Base-by-base conservation (phyloP, 2,888 invertebrate species). In the Rhyacophila evoluta region DNA sequence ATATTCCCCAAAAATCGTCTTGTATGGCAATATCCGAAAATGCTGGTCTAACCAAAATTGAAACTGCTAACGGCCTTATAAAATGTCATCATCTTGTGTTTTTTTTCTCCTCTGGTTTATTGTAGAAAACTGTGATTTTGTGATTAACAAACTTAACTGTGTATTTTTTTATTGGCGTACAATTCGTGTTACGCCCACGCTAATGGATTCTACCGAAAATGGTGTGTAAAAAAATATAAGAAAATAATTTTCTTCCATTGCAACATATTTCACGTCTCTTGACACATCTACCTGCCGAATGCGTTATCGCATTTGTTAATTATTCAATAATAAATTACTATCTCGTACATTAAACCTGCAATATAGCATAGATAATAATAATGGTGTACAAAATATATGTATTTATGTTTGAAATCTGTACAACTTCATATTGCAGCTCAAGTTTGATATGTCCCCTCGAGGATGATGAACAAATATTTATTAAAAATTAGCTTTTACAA, bases 101-200 rank as follows among this genome's bases (percentile, higher is more conserved):
- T 41, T 15, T 15, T 55, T 19, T n/a, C n/a, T n/a, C n/a, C 8
- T 55, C 25, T 55, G 10, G 55, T 55, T 55, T 55, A 25, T 55
- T 55, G 8, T 25, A 55, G 55, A 25, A 55, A 55, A 55, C 55
- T 8, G 55, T 55, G 55, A 25, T 55, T 55, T 10, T 25, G 55
- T 55, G 55, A 55, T 55, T 55, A 55, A 55, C 55, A 55, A 55
- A 55, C 55, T 55, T 55, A 55, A 8, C 55, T 19, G 41, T 41
- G 41, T 41, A 41, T 41, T 55, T 55, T n/a, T 55, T 55, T 55
- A 55, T 55, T 55, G 55, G 55, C 19, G 19, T 55, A 55, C 25
- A 55, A 19, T 55, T 25, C 8, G 55, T 55, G 55, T 55, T 19
- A 55, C 55, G 19, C 55, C 55, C 19, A 55, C 55, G 1, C 55